Conservation (phyloP, 2,113 vertebrate species). For the Scomber japonicus region DNA sequence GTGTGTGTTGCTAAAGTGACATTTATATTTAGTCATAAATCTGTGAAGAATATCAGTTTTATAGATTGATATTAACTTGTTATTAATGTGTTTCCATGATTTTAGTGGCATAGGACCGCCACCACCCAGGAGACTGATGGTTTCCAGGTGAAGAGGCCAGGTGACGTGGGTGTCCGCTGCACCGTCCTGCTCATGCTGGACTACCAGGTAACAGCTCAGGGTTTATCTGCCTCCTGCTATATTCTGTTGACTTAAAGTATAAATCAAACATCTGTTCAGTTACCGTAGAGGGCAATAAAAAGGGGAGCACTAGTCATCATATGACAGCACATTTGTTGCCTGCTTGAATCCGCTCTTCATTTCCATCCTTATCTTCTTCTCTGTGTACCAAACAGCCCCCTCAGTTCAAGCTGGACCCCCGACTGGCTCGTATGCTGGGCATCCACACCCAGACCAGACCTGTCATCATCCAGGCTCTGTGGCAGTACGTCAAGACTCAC, state of each 20-base stretch:
- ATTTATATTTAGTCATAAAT: background rate
- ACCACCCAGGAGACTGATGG: slow-evolving; percentile 99
- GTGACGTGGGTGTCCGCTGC: slow-evolving; percentile 97
- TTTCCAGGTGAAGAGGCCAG: slow-evolving; percentile 99
- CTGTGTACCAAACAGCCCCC: slow-evolving; percentile 86
- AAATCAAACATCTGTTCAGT: slow-evolving; percentile 2
- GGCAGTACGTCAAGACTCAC: slow-evolving; percentile 99
- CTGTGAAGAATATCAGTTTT: background rate
- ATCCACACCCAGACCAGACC: slow-evolving; percentile 98
- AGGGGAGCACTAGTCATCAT: background rate
- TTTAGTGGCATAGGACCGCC: slow-evolving; percentile 97
- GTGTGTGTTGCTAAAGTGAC: background rate
- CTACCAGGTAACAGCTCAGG: slow-evolving; percentile 89
- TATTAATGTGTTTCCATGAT: background rate
- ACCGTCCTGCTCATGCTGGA: slow-evolving; percentile 99
- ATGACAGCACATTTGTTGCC: background rate
- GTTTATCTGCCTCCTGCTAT: background rate
- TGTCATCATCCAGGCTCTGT: slow-evolving; percentile 97
- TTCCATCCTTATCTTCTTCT: background rate
- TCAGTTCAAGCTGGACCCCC: slow-evolving; percentile 97
- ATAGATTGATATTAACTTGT: background rate
- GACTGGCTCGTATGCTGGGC: slow-evolving; percentile 94
- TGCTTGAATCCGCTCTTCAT: background rate
- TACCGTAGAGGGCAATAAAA: background rate
- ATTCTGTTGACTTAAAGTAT: background rate